These are phyloP conservation scores for Megaleporinus macrocephalus DNA, from an alignment of 2,113 vertebrate species.

Conservation along the genomic window DNA sequence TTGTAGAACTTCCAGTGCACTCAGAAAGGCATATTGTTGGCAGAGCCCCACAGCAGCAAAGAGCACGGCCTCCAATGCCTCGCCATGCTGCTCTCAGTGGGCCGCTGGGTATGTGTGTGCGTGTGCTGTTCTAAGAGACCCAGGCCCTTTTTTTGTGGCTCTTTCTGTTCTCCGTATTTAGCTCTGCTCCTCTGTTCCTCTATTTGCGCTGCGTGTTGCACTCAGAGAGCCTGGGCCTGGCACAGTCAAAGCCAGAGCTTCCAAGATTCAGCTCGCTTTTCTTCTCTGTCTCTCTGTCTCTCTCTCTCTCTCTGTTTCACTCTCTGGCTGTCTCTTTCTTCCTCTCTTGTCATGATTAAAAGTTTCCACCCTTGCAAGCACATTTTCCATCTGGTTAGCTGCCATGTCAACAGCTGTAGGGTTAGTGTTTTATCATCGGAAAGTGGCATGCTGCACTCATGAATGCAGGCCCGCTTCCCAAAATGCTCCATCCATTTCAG, in stretches of 20 bases:
- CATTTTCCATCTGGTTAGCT: constrained; percentile 62
- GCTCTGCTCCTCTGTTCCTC: constrained; percentile 26
- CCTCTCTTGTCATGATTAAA: constrained; percentile 54
- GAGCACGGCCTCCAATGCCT: constrained; percentile 22
- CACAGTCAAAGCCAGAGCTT: not conserved
- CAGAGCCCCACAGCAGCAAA: not conserved
- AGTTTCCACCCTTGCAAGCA: constrained; percentile 57
- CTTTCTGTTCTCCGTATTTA: constrained; percentile 35
- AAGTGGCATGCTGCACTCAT: constrained; percentile 31
- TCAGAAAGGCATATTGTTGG: constrained; percentile 14
- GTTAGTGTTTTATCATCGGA: constrained; percentile 49
- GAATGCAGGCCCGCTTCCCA: constrained; percentile 6
- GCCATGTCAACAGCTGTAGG: constrained; percentile 62
- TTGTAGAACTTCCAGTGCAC: constrained; percentile 25
- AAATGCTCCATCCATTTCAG: not conserved
- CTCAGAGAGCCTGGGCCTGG: not conserved
- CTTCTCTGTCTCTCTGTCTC: not conserved
- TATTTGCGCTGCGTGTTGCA: not conserved
- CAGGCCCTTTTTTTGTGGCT: constrained; percentile 10
- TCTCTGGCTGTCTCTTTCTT: not conserved
- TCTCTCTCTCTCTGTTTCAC: not conserved
- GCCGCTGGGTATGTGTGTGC: not conserved
- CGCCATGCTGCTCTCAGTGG: constrained; percentile 4
- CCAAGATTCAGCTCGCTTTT: not conserved
- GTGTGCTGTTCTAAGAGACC: constrained; percentile 32